phyloP scores from a whole-genome alignment of 1,140 invertebrate species.

The Papilio helenus region DNA sequence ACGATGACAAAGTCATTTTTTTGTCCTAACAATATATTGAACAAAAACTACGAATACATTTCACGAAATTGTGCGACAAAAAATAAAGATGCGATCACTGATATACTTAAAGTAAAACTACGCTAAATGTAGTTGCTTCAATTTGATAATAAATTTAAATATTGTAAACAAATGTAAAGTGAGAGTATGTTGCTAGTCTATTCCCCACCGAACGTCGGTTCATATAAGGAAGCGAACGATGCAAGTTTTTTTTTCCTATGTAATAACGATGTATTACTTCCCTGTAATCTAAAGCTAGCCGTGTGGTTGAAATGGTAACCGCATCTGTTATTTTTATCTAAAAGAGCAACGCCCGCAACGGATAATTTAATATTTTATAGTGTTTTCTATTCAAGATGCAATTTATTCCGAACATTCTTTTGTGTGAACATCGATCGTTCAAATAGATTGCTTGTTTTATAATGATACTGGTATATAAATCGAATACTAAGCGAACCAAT shows the following conservation, averaged over 20 bases:
- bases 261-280: conserved; percentile 53
- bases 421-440: not conserved
- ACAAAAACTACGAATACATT: conserved; percentile 1
- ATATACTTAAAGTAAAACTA: not conserved
- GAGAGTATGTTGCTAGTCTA: conserved; percentile 9
- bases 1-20: conserved; percentile 4
- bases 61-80: not conserved
- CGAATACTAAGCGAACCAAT: conserved; percentile 20
- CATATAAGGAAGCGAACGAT: conserved; percentile 30
- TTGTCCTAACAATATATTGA: conserved; percentile 1
- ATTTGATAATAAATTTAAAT: conserved; percentile 27
- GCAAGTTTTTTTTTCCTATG: conserved; percentile 42
- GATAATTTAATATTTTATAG: conserved; percentile 33
- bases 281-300: conserved; percentile 57
- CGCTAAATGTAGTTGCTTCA: not conserved
- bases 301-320: conserved; percentile 54
- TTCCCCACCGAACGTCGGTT: conserved; percentile 1
- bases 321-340: conserved; percentile 55
- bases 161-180: not conserved
- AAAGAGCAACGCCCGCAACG: conserved; percentile 10
- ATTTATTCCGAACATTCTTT: conserved; percentile 8
- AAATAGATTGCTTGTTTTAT: not conserved
- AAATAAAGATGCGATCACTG: conserved; percentile 5
- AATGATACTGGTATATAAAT: conserved; percentile 18
- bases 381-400: conserved; percentile 29